Conservation (phyloP, 2,797 vertebrate genomes). For the Cyprinodon diabolis region DNA sequence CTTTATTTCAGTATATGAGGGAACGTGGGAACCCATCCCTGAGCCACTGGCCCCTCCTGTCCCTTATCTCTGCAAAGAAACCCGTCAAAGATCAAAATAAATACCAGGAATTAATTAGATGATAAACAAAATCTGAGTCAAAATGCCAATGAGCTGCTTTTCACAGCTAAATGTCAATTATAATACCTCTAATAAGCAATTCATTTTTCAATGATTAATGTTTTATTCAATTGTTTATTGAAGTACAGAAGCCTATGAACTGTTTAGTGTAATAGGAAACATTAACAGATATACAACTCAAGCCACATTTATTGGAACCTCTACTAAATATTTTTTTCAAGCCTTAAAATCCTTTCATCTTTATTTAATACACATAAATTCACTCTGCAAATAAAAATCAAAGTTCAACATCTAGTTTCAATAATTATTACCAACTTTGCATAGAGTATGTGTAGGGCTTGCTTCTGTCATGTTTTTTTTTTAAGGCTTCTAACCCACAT, state of each 20-base stretch:
- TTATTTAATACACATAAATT: too few species aligned
- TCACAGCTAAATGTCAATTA: slow-evolving; percentile 9
- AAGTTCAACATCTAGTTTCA: too few species aligned
- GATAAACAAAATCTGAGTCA: slow-evolving; percentile 25
- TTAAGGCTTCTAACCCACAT: too few species aligned
- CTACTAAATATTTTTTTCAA: neutral
- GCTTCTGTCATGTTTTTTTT: too few species aligned
- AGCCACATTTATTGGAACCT: neutral
- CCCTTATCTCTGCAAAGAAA: slow-evolving; percentile 62
- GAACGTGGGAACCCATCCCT: slow-evolving; percentile 61
- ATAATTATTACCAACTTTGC: too few species aligned
- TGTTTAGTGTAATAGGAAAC: neutral
- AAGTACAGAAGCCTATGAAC: neutral
- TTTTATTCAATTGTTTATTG: slow-evolving; percentile 9
- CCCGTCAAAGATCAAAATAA: slow-evolving; percentile 47
- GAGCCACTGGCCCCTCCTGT: slow-evolving; percentile 56
- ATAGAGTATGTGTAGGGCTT: too few species aligned
- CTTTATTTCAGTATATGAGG: slow-evolving; percentile 69
- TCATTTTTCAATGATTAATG: neutral
- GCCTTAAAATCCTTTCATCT: neutral
- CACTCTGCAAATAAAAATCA: too few species aligned
- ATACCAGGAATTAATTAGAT: slow-evolving; percentile 44
- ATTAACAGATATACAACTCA: neutral
- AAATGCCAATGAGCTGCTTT: slow-evolving; percentile 12
- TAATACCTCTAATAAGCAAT: slow-evolving; percentile 4